phyloP scores from a whole-genome alignment of 2,113 vertebrate genomes.

The Hemibagrus wyckioides region DNA sequence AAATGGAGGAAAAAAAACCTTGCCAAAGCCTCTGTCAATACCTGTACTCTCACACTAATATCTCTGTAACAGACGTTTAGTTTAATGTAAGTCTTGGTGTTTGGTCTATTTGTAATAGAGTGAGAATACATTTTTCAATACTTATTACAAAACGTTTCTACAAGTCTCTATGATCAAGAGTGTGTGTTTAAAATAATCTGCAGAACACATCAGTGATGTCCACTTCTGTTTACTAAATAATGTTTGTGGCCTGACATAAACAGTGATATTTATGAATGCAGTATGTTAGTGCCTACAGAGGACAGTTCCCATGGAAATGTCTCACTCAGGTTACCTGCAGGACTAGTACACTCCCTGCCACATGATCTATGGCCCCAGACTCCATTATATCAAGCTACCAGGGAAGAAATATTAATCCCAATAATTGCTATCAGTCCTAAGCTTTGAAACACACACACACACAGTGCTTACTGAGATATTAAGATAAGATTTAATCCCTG shows the following conservation, averaged over 20 bases:
- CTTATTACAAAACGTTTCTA: neutral
- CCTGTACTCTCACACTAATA: neutral
- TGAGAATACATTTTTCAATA: neutral
- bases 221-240: neutral
- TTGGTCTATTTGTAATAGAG: neutral
- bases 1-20: no score
- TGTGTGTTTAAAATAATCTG: neutral
- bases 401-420: no score
- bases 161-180: neutral
- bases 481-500: no score
- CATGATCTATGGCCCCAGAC: neutral
- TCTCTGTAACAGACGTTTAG: neutral
- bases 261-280: neutral
- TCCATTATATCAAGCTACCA: no score
- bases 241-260: neutral
- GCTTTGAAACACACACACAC: neutral
- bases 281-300: neutral
- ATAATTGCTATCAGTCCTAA: no score
- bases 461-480: no score
- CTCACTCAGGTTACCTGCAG: neutral
- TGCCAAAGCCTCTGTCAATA: no score
- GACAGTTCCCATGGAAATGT: neutral
- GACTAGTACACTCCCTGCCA: neutral
- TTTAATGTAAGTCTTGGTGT: neutral
- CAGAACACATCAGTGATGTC: neutral